Evolutionary conservation across 2,113 vertebrate genomes (phyloP).

Genomic region (Tragelaphus scriptus): DNA sequence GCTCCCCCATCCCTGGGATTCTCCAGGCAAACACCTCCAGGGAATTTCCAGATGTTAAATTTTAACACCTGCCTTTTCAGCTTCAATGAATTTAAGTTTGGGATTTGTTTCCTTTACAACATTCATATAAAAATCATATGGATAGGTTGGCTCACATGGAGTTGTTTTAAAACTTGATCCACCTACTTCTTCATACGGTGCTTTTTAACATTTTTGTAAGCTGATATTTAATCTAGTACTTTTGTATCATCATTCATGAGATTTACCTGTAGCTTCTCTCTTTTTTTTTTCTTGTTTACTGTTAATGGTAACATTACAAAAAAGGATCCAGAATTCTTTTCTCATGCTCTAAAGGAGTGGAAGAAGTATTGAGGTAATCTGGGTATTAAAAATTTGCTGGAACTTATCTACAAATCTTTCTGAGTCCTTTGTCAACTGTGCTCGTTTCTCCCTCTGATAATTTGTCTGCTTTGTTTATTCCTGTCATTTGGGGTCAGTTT

Average conservation of each 20-base stretch:
- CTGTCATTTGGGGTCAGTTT: not conserved
- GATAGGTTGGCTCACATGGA: not conserved
- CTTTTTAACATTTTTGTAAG: not conserved
- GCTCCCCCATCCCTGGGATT: too few species aligned
- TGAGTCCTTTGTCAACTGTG: not conserved
- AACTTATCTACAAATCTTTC: accelerated
- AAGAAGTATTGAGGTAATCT: not conserved
- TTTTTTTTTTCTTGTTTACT: not conserved
- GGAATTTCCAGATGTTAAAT: not conserved
- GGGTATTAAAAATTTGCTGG: too few species aligned
- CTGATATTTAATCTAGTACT: not conserved
- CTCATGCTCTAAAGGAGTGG: not conserved
- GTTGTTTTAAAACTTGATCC: not conserved
- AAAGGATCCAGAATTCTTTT: not conserved
- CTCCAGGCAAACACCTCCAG: not conserved
- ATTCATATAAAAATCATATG: not conserved
- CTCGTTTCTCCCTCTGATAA: not conserved
- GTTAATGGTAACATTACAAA: not conserved
- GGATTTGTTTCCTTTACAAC: not conserved
- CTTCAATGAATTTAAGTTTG: not conserved
- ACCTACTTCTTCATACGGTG: not conserved
- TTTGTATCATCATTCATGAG: not conserved
- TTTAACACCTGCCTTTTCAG: not conserved
- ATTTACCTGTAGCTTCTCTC: not conserved
- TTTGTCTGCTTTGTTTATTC: not conserved